phyloP scores from a whole-genome alignment of 1,140 invertebrate genomes.

The Lepidurus apus region DNA sequence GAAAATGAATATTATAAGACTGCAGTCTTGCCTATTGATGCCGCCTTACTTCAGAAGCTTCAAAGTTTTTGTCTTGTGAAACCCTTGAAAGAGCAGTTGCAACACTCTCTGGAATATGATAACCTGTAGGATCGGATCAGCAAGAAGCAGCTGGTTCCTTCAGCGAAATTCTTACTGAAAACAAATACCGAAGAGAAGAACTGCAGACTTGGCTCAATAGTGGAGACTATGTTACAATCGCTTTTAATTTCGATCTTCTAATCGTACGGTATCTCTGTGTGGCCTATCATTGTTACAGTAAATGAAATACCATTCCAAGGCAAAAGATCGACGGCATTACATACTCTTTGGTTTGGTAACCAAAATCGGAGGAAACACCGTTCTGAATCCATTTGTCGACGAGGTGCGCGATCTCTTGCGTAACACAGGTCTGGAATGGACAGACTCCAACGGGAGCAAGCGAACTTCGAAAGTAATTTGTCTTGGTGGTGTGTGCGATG shows the following conservation, averaged over 20 bases:
- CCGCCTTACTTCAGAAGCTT: too few species aligned
- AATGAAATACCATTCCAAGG: conserved; percentile 25
- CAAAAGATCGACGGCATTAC: not conserved
- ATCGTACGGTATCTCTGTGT: conserved; percentile 28
- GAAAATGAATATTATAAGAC: too few species aligned
- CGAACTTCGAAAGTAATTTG: not conserved
- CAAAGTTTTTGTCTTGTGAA: too few species aligned
- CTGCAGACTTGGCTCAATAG: not conserved
- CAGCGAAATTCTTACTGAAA: too few species aligned
- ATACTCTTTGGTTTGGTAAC: not conserved
- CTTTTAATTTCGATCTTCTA: conserved; percentile 34
- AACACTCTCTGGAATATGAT: not conserved
- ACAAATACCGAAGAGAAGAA: not conserved
- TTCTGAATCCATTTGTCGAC: not conserved
- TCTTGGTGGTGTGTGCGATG: not conserved
- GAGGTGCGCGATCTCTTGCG: not conserved
- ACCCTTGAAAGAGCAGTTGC: too few species aligned
- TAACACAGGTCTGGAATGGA: not conserved
- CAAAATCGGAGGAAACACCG: too few species aligned
- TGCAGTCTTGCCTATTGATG: too few species aligned
- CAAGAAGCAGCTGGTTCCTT: not conserved
- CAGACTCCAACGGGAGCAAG: not conserved
- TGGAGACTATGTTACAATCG: conserved; percentile 29
- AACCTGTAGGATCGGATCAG: not conserved
- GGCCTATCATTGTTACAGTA: conserved; percentile 30